These are phyloP conservation scores for Rhingia campestris DNA, from an alignment of 2,888 invertebrate species.

Conservation along the genomic window DNA sequence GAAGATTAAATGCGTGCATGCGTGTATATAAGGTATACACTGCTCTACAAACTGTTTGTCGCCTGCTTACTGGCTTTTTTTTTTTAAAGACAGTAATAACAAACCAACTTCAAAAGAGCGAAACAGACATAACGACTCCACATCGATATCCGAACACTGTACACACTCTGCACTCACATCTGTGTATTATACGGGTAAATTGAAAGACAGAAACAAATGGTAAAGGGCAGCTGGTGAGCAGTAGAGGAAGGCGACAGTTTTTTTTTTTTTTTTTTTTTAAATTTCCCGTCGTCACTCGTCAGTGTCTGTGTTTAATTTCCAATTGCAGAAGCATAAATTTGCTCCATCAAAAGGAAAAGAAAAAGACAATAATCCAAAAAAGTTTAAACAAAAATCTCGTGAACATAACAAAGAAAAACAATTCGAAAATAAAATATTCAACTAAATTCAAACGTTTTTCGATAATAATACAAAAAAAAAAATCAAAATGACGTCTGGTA, in stretches of 20 bases:
- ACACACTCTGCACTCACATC: slow-evolving; percentile 15
- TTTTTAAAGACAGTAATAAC: slow-evolving; percentile 20
- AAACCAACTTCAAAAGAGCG: slow-evolving; percentile 22
- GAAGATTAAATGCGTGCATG: slow-evolving; percentile 1
- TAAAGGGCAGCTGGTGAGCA: slow-evolving; percentile 38
- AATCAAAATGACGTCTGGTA: slow-evolving; percentile 90
- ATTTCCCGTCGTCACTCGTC: slow-evolving; percentile 21
- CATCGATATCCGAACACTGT: slow-evolving; percentile 2
- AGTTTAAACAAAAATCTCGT: neutral
- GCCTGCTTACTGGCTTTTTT: neutral
- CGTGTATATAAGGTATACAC: slow-evolving; percentile 25
- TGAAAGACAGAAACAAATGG: slow-evolving; percentile 19
- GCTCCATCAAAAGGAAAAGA: neutral
- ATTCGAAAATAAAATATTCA: neutral
- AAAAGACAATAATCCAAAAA: slow-evolving; percentile 32
- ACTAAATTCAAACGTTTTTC: neutral
- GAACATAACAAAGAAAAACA: slow-evolving; percentile 4
- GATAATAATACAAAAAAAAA: slow-evolving; percentile 10
- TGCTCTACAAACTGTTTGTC: slow-evolving; percentile 4
- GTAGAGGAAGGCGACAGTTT: slow-evolving; percentile 44
- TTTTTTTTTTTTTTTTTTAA: slow-evolving; percentile 11
- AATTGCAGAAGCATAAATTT: slow-evolving; percentile 9
- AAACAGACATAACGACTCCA: slow-evolving; percentile 15
- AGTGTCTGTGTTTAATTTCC: slow-evolving; percentile 15
- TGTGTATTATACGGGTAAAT: slow-evolving; percentile 26